Base-by-base conservation (phyloP, 2,888 invertebrate species). In the Macrosoma leucophasiata region DNA sequence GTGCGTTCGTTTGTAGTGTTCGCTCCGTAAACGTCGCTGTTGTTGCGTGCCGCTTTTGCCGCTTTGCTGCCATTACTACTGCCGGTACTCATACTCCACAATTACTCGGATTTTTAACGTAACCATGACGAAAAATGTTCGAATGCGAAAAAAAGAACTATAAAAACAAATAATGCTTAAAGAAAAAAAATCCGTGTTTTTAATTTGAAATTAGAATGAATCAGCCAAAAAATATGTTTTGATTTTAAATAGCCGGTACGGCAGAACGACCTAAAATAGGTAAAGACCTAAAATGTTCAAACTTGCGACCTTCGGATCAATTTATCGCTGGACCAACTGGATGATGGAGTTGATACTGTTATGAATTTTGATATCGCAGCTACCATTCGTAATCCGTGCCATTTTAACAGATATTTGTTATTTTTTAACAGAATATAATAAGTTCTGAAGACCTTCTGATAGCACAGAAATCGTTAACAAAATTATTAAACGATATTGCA, bases 401-500 rank as follows among this genome's bases (percentile, higher is more conserved):
- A n/a, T n/a, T n/a, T 17, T 7, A 7, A 17, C 2, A 13, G 14
- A 19, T 22, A 9, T 15, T 4, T 25, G 21, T 29, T 17, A 15
- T 32, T 34, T 23, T 2, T 19, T 43, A 43, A 21, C 46, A 78
- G 76, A 50, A 48, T 20, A 37, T 51, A 19, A 33, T 52, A 12
- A 46, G 28, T 11, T 46, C 52, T 36, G 75, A 73, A 46, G 76
- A 79, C 47, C 50, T 78, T 4, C 51, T 62, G 33, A 55, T 49
- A 2, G 76, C 78, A 4, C 42, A 51, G 2, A 58, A 65, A 24
- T 68, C 62, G 1, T 45, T 81, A 15, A 50, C 63, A 3, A 64
- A 64, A 12, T 48, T 78, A 9, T 41, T 76, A 19, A 46, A 36
- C 15, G 76, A 81, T 41, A 77, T 78, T 21, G 55, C 58, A 19